These are phyloP conservation scores for Melinaea marsaeus DNA, from an alignment of 2,888 invertebrate species.

Conservation along the genomic window DNA sequence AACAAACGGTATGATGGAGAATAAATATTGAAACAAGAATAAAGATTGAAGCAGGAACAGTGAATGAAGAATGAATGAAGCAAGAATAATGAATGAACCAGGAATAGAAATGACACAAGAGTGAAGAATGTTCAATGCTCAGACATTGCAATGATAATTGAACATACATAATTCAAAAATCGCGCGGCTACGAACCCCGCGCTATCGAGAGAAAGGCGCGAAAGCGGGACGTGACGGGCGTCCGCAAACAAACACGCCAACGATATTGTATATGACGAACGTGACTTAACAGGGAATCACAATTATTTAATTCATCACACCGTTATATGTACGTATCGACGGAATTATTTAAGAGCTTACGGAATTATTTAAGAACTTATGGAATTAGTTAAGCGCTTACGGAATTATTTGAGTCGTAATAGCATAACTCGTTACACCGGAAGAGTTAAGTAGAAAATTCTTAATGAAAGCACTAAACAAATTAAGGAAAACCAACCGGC, in stretches of 20 bases:
- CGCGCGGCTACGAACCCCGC: slow-evolving; percentile 10
- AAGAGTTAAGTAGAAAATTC: too few species aligned
- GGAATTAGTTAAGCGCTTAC: background rate
- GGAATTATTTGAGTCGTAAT: background rate
- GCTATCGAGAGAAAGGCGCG: slow-evolving; percentile 40
- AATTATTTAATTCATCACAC: slow-evolving; percentile 32
- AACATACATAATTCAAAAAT: background rate
- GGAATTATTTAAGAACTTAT: background rate
- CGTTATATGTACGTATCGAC: slow-evolving; percentile 4
- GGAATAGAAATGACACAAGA: too few species aligned
- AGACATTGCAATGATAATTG: background rate
- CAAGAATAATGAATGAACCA: too few species aligned
- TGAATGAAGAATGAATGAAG: too few species aligned
- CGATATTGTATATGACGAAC: slow-evolving; percentile 47
- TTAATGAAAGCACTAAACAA: background rate
- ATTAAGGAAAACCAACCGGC: background rate
- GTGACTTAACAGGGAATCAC: slow-evolving; percentile 45
- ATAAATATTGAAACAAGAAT: too few species aligned
- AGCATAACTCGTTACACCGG: too few species aligned
- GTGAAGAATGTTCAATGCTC: background rate
- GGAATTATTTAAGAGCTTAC: background rate
- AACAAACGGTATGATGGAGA: too few species aligned
- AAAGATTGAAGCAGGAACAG: too few species aligned
- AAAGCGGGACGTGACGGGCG: slow-evolving; percentile 68
- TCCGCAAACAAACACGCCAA: slow-evolving; percentile 41